Percentiles rank a stretch among this genome's conserved stretches.
These are phyloP conservation scores for Strigamia crassipes DNA, from an alignment of 2,888 invertebrate species.

Conservation along the genomic window DNA sequence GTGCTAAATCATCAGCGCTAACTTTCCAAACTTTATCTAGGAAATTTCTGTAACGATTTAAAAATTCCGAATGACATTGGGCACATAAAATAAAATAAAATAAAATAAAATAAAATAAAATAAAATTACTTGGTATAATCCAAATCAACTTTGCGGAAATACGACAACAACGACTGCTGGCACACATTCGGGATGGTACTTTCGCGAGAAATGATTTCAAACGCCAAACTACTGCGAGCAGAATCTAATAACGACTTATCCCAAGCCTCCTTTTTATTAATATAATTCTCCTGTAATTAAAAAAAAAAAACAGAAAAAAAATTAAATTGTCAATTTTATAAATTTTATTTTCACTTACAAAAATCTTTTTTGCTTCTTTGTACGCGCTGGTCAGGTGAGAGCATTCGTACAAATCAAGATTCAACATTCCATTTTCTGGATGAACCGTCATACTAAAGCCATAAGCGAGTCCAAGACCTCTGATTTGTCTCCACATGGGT, in stretches of 20 bases:
- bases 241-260: constrained; percentile 77
- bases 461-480: constrained; percentile 85
- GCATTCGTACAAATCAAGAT: constrained; percentile 74
- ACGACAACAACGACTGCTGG: constrained; percentile 72
- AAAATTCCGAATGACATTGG: background rate
- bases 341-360: constrained; percentile 63
- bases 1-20: constrained; percentile 67
- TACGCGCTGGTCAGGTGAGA: constrained; percentile 80
- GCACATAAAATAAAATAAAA: background rate
- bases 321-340: background rate
- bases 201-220: constrained; percentile 80
- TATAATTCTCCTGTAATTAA: constrained; percentile 65
- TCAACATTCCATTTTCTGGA: constrained; percentile 72
- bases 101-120: background rate
- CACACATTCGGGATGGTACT: constrained; percentile 77
- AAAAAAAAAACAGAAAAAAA: constrained; percentile 44
- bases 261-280: constrained; percentile 68
- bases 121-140: constrained; percentile 2
- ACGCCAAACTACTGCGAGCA: constrained; percentile 83
- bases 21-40: constrained; percentile 71
- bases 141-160: constrained; percentile 62
- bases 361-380: constrained; percentile 73
- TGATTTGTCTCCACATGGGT: constrained; percentile 84
- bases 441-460: constrained; percentile 68
- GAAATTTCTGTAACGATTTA: constrained; percentile 64